A percentile compares a stretch with the other conserved stretches of the same genome.
phyloP scores from a whole-genome alignment of 2,888 invertebrate genomes.

The Chaitophorus viminalis region DNA sequence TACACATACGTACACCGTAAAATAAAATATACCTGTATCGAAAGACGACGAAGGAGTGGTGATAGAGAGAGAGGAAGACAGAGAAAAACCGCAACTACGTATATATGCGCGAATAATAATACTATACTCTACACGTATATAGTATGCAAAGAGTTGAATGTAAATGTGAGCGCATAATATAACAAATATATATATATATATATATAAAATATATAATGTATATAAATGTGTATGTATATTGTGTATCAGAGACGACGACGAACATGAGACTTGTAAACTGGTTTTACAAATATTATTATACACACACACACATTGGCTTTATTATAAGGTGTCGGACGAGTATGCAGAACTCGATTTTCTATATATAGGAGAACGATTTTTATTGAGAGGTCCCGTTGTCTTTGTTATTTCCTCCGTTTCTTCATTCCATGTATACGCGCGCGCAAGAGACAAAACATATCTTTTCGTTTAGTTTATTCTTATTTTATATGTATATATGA shows the following conservation, averaged over 20 bases:
- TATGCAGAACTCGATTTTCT: slow-evolving; percentile 55
- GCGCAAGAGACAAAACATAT: slow-evolving; percentile 14
- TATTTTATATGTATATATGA: background rate
- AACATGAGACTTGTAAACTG: slow-evolving; percentile 56
- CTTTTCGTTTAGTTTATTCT: slow-evolving; percentile 44
- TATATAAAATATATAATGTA: background rate
- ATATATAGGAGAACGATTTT: slow-evolving; percentile 49
- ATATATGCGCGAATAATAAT: too few species aligned
- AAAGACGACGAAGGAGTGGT: background rate
- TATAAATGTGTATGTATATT: background rate
- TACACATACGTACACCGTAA: background rate
- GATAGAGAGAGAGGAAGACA: background rate
- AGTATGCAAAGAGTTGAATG: slow-evolving; percentile 52
- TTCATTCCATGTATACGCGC: background rate
- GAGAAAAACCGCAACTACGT: slow-evolving; percentile 9
- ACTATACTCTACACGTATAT: background rate
- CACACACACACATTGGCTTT: slow-evolving; percentile 14
- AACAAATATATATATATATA: background rate
- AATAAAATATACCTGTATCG: background rate
- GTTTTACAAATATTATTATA: slow-evolving; percentile 46
- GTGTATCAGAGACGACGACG: slow-evolving; percentile 17
- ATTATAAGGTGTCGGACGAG: slow-evolving; percentile 57
- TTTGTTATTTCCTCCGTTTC: slow-evolving; percentile 45
- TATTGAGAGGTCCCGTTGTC: slow-evolving; percentile 59
- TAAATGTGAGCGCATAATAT: slow-evolving; percentile 26